Percentiles rank a stretch among this genome's conserved stretches.
Conservation (phyloP, 2,888 invertebrate genomes). For the Pycnomerus fuliginosus region DNA sequence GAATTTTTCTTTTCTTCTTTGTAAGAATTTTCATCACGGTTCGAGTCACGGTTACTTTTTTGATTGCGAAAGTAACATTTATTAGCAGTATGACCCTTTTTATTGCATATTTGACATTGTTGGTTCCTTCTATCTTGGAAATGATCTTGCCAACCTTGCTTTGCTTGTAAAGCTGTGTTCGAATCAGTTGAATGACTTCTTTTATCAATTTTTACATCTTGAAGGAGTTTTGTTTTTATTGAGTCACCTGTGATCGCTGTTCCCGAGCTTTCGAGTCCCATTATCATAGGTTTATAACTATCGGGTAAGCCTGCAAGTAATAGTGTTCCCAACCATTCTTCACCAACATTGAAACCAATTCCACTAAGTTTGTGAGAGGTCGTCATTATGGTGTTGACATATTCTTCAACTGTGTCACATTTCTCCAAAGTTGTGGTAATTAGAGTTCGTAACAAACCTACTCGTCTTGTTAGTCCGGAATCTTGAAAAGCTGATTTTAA, state of each 20-base stretch:
- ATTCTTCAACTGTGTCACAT: not conserved
- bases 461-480: slow-evolving; percentile 36
- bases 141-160: not conserved
- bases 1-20: not conserved
- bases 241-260: slow-evolving; percentile 31
- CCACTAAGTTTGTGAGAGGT: slow-evolving; percentile 34
- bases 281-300: slow-evolving; percentile 38
- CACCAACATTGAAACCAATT: slow-evolving; percentile 32
- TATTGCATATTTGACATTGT: not conserved
- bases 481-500: slow-evolving; percentile 35
- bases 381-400: not conserved
- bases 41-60: no score
- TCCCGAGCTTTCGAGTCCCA: slow-evolving; percentile 34
- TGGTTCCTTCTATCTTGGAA: not conserved
- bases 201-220: not conserved
- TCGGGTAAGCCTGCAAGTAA: slow-evolving; percentile 37
- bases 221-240: slow-evolving; percentile 35
- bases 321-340: slow-evolving; percentile 39
- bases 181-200: not conserved
- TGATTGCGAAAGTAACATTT: not conserved
- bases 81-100: not conserved
- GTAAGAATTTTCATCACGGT: no score
- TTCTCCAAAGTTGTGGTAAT: slow-evolving; percentile 24
- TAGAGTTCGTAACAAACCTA: slow-evolving; percentile 33
- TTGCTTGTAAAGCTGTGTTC: not conserved